phyloP scores from a whole-genome alignment of 2,888 invertebrate species.

The Germaria angustata region DNA sequence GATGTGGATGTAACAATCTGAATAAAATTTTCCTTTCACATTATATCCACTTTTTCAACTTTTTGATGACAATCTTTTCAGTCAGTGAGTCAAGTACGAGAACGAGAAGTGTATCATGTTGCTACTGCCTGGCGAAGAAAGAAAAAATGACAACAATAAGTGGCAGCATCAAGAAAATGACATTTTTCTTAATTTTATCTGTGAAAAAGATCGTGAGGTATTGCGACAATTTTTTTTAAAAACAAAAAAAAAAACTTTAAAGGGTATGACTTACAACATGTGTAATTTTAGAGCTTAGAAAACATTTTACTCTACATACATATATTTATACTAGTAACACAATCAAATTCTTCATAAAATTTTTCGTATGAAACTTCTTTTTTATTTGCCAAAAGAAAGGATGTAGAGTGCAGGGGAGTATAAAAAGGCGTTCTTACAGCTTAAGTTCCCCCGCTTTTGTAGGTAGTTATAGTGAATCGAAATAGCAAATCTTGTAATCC shows the following conservation, averaged over 20 bases:
- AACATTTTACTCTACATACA: no score
- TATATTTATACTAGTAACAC: no score
- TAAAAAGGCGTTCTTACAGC: no score
- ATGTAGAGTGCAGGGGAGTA: no score
- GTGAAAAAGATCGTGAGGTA: constrained; percentile 34
- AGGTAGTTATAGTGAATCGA: no score
- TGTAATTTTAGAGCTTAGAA: no score
- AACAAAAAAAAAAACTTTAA: not conserved
- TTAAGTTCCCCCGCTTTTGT: no score
- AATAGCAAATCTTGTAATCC: no score
- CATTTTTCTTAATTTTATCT: constrained; percentile 54
- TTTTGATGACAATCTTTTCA: constrained; percentile 49
- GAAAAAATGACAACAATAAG: constrained; percentile 35
- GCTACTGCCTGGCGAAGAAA: not conserved
- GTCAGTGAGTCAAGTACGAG: not conserved
- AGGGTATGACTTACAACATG: not conserved
- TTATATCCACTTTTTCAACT: constrained; percentile 51
- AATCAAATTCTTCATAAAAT: no score
- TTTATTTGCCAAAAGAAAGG: no score
- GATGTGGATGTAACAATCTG: not conserved
- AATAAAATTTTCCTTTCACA: constrained; percentile 30
- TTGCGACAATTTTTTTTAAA: not conserved
- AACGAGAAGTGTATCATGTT: constrained; percentile 14
- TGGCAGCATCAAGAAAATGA: constrained; percentile 37
- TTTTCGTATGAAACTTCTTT: no score